Evolutionary conservation across 2,888 invertebrate species (phyloP).

Genomic region (Neoitamus cyanurus): DNA sequence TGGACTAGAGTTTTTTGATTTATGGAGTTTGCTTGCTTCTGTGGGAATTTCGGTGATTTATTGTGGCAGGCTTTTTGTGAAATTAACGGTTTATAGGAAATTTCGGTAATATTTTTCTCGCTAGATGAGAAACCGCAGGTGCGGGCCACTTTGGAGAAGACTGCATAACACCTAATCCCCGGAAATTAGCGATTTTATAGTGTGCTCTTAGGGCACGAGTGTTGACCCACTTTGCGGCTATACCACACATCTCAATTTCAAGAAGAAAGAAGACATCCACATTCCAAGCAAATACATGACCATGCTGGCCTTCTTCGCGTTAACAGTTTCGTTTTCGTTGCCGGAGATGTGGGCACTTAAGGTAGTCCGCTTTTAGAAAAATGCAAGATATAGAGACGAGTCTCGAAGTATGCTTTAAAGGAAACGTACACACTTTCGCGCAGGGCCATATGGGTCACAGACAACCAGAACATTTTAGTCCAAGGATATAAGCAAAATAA

Average conservation of each 20-base stretch:
- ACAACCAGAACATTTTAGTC: no score
- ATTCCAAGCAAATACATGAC: no score
- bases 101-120: background rate
- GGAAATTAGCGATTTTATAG: background rate
- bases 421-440: no score
- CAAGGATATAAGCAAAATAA: no score
- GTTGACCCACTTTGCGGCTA: background rate
- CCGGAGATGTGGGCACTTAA: no score
- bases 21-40: background rate
- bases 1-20: background rate
- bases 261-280: background rate
- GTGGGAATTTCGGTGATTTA: background rate
- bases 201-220: background rate
- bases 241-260: background rate
- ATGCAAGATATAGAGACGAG: no score
- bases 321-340: no score
- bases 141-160: background rate
- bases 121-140: background rate
- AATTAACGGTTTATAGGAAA: background rate
- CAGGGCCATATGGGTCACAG: no score
- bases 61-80: background rate
- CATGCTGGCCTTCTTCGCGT: no score
- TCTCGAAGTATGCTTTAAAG: no score
- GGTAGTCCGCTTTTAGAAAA: no score
- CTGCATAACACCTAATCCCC: background rate